Conservation (phyloP, 2,888 invertebrate species). For the Lagria hirta region DNA sequence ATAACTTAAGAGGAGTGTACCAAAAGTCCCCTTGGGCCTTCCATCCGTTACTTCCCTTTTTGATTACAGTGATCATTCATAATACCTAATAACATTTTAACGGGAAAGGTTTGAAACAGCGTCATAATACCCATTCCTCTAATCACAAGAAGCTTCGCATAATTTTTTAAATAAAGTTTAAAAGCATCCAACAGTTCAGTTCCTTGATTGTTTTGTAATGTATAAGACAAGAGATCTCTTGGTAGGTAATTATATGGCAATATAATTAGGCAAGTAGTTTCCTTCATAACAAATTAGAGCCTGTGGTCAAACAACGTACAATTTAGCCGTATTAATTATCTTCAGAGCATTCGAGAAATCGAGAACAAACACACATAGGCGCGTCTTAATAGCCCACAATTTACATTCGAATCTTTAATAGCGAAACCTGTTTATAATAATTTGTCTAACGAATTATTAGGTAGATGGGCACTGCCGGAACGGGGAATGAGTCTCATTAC, state of each 20-base stretch:
- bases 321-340: constrained; percentile 27
- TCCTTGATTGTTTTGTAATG: constrained; percentile 19
- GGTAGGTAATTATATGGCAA: constrained; percentile 22
- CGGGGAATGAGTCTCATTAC: too few species aligned
- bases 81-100: constrained; percentile 11
- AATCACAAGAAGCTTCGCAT: constrained; percentile 1
- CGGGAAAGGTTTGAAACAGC: constrained; percentile 2
- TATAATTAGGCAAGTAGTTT: constrained; percentile 28
- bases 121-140: constrained; percentile 8
- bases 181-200: too few species aligned
- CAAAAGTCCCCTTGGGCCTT: too few species aligned
- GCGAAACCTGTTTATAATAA: constrained; percentile 21
- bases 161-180: too few species aligned
- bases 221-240: constrained; percentile 12
- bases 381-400: constrained; percentile 29
- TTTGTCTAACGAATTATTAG: constrained; percentile 22
- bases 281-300: constrained; percentile 25
- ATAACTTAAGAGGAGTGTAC: too few species aligned
- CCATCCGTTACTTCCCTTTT: constrained; percentile 17
- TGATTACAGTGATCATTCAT: constrained; percentile 18
- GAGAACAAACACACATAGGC: constrained; percentile 30
- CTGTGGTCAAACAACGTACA: constrained; percentile 21
- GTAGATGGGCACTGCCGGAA: too few species aligned
- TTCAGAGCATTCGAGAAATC: constrained; percentile 28
- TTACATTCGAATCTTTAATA: constrained; percentile 24